phyloP scores from a whole-genome alignment of 1,140 invertebrate genomes.

The Galleria mellonella region DNA sequence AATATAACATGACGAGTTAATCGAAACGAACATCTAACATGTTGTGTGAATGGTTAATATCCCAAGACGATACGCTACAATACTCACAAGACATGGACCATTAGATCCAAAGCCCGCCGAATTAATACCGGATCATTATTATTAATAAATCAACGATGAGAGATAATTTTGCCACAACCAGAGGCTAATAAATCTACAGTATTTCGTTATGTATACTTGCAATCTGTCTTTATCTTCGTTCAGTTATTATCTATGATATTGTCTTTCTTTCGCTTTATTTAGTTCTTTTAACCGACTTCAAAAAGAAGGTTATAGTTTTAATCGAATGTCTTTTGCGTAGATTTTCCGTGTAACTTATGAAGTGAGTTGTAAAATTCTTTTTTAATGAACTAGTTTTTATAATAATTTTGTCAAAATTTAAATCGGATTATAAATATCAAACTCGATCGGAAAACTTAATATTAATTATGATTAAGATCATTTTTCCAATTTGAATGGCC shows the following conservation, averaged over 20 bases:
- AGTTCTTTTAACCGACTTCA: too few relatives aligned
- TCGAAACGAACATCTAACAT: neutral
- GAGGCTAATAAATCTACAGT: constrained; percentile 23
- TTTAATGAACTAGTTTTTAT: too few relatives aligned
- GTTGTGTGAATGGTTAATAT: constrained; percentile 10
- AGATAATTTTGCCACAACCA: constrained; percentile 25
- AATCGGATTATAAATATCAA: too few relatives aligned
- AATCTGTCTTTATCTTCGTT: constrained; percentile 12
- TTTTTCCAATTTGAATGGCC: too few relatives aligned
- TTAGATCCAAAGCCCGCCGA: constrained; percentile 28
- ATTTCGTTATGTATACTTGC: constrained; percentile 14
- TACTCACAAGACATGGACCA: constrained; percentile 24
- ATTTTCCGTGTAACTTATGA: too few relatives aligned
- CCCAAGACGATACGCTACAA: constrained; percentile 22
- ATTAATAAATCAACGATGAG: constrained; percentile 33
- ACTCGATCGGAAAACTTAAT: too few relatives aligned
- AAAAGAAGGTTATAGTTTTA: too few relatives aligned
- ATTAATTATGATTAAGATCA: too few relatives aligned
- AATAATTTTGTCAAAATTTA: too few relatives aligned
- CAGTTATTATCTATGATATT: neutral
- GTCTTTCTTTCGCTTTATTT: neutral
- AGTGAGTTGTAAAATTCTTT: too few relatives aligned
- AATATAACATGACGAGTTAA: neutral
- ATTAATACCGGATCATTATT: constrained; percentile 40
- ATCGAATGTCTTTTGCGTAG: too few relatives aligned